These are phyloP conservation scores for Poecile atricapillus DNA, from an alignment of 2,113 vertebrate species.

Conservation along the genomic window DNA sequence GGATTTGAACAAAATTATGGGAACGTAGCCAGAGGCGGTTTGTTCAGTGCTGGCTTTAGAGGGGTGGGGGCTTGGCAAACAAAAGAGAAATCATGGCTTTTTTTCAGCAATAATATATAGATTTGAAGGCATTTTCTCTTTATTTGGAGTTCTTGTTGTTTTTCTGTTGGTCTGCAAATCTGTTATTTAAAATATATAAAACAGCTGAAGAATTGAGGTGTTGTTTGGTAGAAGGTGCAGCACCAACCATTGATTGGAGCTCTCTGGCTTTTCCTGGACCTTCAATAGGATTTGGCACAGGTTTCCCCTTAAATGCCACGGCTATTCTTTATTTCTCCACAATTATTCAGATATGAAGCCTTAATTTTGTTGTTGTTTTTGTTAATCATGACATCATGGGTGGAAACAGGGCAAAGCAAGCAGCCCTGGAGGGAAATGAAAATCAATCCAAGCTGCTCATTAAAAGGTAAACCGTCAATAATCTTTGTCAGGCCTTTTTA, in stretches of 20 bases:
- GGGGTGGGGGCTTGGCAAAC: not conserved
- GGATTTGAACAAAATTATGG: constrained; percentile 53
- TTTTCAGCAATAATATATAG: not conserved
- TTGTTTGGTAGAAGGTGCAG: not conserved
- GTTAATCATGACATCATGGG: constrained; percentile 64
- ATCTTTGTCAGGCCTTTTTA: constrained; percentile 82
- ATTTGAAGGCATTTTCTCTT: not conserved
- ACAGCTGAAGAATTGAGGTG: accelerated
- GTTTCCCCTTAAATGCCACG: not conserved
- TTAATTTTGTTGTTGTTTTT: constrained; percentile 63
- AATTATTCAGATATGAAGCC: constrained; percentile 63
- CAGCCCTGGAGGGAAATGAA: constrained; percentile 70
- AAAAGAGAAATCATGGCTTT: not conserved
- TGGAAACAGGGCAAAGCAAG: constrained; percentile 72
- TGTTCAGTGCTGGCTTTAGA: not conserved
- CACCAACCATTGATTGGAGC: not conserved
- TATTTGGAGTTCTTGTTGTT: not conserved
- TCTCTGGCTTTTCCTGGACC: not conserved
- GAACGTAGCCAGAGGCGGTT: not conserved
- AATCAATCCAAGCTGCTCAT: constrained; percentile 83
- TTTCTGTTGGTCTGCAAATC: not conserved
- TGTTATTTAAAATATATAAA: accelerated
- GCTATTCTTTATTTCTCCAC: constrained; percentile 21
- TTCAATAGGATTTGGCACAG: not conserved
- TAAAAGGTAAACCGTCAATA: constrained; percentile 84